phyloP scores from a whole-genome alignment of 2,113 vertebrate species.

The Sceloporus tristichus region DNA sequence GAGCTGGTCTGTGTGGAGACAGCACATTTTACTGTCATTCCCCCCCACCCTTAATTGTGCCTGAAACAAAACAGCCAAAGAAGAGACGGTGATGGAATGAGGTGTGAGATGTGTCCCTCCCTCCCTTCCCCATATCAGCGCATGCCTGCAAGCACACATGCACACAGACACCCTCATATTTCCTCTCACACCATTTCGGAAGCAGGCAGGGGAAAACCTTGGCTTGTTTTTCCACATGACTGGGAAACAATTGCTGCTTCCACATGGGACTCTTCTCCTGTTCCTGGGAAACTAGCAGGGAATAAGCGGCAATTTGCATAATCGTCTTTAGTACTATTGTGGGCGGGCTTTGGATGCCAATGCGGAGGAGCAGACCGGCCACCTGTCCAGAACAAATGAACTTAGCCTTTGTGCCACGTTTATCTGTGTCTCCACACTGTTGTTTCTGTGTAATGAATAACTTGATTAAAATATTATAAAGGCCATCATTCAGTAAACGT shows the following conservation, averaged over 20 bases:
- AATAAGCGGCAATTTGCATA: constrained; percentile 85
- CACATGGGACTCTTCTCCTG: constrained; percentile 74
- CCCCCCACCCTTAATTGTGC: neutral
- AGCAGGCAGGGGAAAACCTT: neutral
- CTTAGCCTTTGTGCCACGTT: constrained; percentile 77
- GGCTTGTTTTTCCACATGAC: constrained; percentile 81
- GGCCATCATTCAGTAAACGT: constrained; percentile 51
- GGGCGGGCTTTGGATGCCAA: constrained; percentile 78
- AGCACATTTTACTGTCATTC: neutral
- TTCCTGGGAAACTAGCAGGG: constrained; percentile 88
- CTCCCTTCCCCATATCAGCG: neutral
- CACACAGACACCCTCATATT: neutral
- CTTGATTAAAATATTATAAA: constrained; percentile 79
- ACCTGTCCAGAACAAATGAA: constrained; percentile 90
- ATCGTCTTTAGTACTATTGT: constrained; percentile 88
- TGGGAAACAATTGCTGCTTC: constrained; percentile 79
- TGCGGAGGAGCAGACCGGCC: constrained; percentile 76
- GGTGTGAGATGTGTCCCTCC: constrained; percentile 35
- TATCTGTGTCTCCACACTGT: constrained; percentile 72
- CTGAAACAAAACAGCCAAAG: neutral
- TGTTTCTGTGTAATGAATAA: constrained; percentile 78
- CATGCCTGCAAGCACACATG: constrained; percentile 14
- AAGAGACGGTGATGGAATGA: neutral
- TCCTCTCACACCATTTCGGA: constrained; percentile 53
- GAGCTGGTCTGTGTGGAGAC: fast-evolving